Percentiles rank a stretch among this genome's conserved stretches.
phyloP scores from a whole-genome alignment of 1,140 invertebrate species.

The Cydia strobilella region DNA sequence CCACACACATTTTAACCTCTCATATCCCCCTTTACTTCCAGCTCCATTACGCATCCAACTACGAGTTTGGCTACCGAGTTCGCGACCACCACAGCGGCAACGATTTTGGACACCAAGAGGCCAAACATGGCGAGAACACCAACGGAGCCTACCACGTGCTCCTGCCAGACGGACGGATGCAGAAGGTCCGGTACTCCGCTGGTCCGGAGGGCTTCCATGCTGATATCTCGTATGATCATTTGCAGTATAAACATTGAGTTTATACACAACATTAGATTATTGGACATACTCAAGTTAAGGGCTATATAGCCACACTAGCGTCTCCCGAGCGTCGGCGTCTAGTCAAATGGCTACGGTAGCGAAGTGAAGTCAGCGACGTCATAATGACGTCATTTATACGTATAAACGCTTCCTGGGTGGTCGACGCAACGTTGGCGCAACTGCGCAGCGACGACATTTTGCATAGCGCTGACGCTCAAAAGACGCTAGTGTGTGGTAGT shows the following conservation, averaged over 20 bases:
- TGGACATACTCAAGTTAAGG: no score
- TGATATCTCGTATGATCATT: slow-evolving; percentile 85
- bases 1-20: background rate
- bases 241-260: slow-evolving; percentile 33
- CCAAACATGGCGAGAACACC: slow-evolving; percentile 82
- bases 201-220: slow-evolving; percentile 88
- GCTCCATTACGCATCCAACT: slow-evolving; percentile 85
- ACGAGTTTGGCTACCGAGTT: slow-evolving; percentile 88
- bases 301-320: no score
- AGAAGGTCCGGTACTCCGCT: slow-evolving; percentile 88
- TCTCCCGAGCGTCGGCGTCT: no score
- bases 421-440: no score
- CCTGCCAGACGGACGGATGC: slow-evolving; percentile 88
- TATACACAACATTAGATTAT: no score
- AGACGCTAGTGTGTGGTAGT: no score
- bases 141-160: slow-evolving; percentile 88
- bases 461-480: no score
- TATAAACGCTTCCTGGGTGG: no score
- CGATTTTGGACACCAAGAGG: slow-evolving; percentile 87
- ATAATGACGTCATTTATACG: no score
- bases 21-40: slow-evolving; percentile 60
- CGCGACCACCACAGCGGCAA: slow-evolving; percentile 84
- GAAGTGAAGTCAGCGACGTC: no score
- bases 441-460: no score
- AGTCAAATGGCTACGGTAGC: no score